Percentiles rank a stretch among this genome's conserved stretches.
Conservation (phyloP, 2,888 invertebrate species). For the Lissocephala sabroskyi region DNA sequence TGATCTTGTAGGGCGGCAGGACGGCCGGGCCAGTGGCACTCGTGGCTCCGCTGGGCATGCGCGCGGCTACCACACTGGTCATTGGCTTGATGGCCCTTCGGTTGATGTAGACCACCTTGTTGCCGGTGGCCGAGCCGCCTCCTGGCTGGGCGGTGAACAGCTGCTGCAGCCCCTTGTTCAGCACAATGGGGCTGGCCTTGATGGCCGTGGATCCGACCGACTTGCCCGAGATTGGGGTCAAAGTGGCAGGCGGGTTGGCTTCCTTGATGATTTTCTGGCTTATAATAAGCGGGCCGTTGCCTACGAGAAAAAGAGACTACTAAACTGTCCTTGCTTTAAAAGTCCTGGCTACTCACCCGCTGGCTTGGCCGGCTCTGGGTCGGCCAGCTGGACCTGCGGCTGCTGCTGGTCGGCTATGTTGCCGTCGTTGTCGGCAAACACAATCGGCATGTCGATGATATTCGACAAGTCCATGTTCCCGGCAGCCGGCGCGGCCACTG, state of each 20-base stretch:
- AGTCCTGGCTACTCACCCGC: slow-evolving; percentile 27
- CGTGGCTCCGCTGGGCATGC: slow-evolving; percentile 51
- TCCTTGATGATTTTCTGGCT: slow-evolving; percentile 68
- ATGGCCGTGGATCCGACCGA: not conserved
- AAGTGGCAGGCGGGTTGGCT: slow-evolving; percentile 19
- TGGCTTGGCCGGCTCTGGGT: slow-evolving; percentile 19
- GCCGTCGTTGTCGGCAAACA: slow-evolving; percentile 77
- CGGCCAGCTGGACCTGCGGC: slow-evolving; percentile 22
- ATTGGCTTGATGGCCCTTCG: slow-evolving; percentile 69
- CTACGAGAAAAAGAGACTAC: slow-evolving; percentile 11
- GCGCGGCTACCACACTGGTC: slow-evolving; percentile 56
- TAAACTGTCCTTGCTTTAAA: not conserved
- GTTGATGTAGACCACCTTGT: slow-evolving; percentile 71
- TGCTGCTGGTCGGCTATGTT: slow-evolving; percentile 51
- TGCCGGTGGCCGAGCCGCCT: slow-evolving; percentile 27
- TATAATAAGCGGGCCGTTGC: slow-evolving; percentile 50
- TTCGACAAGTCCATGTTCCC: slow-evolving; percentile 73
- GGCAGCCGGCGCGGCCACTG: slow-evolving; percentile 11
- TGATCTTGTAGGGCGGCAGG: not conserved
- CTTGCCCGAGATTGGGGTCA: not conserved
- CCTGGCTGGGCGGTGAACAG: slow-evolving; percentile 34
- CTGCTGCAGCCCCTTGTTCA: slow-evolving; percentile 55
- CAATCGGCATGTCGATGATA: slow-evolving; percentile 79
- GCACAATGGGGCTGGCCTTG: slow-evolving; percentile 49
- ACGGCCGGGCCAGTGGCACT: slow-evolving; percentile 7